Evolutionary conservation across 2,113 vertebrate genomes (phyloP), one percentile per base, ranked within the genome.

Genomic region (Osmerus eperlanus): DNA sequence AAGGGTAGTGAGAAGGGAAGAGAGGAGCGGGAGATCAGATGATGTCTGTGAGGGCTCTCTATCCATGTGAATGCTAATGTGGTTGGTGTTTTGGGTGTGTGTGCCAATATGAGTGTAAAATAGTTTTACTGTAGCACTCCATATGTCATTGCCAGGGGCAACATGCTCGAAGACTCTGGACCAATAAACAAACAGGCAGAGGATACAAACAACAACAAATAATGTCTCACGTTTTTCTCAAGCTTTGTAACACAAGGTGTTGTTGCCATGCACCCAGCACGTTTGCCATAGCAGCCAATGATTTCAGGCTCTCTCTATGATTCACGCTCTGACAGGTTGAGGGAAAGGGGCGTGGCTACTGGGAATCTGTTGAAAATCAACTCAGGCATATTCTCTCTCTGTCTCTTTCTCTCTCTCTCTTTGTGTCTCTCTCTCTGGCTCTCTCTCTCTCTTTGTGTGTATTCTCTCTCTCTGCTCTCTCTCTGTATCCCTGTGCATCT

Each of bases 341-440:
- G 19, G 18, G 58, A 23, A 60, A 60, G 18, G 58, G 58, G n/a
- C 21, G 58, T 60, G 58, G 58, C 18, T 23, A 18, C 58, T 19
- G n/a, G 55, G n/a, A 18, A 16, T 19, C 55, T 19, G 15, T 19
- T 19, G 15, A 16, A 18, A 18, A 16, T 56, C 16, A 18, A 16
- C 80, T 84, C 85, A 86, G 86, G 81, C 78, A 86, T 84, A 75
- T 79, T 76, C 82, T 80, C 75, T 68, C 70, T 58, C n/a, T 36
- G 70, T 75, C 13, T 67, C 63, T 8, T 32, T 67, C 51, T 67
- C 65, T 11, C 19, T 21, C 65, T 53, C 16, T 47, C 1, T 60
- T 13, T 56, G 29, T n/a, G 19, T 53, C 12, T 86, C 73, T 66
- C 80, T 12, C 63, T 25, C 29, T n/a, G n/a, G 32, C 5, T n/a